Conservation (phyloP, 92 coral and sea anemone genomes). For the Parazoanthus atlanticus region DNA sequence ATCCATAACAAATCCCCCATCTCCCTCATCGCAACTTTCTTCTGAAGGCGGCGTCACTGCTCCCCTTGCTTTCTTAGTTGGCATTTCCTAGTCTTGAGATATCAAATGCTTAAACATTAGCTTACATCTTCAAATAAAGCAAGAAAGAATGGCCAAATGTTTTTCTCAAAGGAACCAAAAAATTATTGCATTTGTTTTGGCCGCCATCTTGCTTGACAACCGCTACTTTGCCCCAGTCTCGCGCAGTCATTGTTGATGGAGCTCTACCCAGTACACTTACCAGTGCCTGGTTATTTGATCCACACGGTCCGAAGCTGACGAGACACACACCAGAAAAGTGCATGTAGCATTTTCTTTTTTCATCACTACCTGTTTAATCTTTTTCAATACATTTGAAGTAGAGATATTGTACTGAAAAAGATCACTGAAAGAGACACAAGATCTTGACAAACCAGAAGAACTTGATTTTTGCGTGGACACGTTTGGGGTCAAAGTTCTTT, state of each 20-base stretch:
- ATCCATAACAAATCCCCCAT: constrained; percentile 79
- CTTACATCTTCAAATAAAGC: neutral
- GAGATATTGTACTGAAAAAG: neutral
- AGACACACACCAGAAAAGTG: neutral
- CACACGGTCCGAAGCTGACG: too few species aligned
- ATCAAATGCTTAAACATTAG: neutral
- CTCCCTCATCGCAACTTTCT: constrained; percentile 65
- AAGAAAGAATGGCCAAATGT: neutral
- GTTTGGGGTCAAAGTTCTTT: constrained; percentile 46
- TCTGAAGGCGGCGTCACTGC: constrained; percentile 71
- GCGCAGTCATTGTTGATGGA: constrained; percentile 20
- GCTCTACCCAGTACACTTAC: neutral
- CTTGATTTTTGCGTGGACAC: neutral
- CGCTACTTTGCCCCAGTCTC: constrained; percentile 43
- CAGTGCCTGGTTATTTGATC: too few species aligned
- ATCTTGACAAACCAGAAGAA: constrained; percentile 7
- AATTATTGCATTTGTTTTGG: constrained; percentile 54
- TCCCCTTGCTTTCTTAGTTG: constrained; percentile 59
- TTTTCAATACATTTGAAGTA: neutral
- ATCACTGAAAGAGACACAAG: too few species aligned
- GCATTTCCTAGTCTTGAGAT: constrained; percentile 46
- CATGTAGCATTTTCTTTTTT: neutral
- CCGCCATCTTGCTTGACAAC: constrained; percentile 81
- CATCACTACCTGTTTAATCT: neutral
- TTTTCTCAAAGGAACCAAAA: neutral